These are phyloP conservation scores for Pachyrhynchus sulphureomaculatus DNA, from an alignment of 1,140 invertebrate genomes.

Conservation along the genomic window DNA sequence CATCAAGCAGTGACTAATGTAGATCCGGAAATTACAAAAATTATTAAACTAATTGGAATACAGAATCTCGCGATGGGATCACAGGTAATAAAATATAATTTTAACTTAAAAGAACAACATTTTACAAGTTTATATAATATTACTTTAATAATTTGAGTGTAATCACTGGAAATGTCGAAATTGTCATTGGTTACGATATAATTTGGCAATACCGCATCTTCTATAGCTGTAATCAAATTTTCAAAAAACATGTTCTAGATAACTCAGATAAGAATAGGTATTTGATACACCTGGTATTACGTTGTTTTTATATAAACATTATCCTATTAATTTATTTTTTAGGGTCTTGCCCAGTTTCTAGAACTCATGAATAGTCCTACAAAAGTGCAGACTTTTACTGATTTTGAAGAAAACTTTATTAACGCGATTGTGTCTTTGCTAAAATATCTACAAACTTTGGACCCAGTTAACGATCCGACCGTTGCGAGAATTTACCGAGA, in stretches of 20 bases:
- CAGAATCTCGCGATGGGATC: slow-evolving; percentile 59
- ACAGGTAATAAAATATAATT: no score
- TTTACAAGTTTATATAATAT: neutral
- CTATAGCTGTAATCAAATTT: no score
- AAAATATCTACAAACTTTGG: slow-evolving; percentile 59
- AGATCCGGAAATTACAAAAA: slow-evolving; percentile 46
- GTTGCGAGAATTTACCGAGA: slow-evolving; percentile 61
- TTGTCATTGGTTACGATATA: no score
- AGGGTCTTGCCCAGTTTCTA: slow-evolving; percentile 69
- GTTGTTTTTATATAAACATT: no score
- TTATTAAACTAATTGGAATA: slow-evolving; percentile 68
- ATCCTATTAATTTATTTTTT: slow-evolving; percentile 51
- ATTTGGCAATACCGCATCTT: no score
- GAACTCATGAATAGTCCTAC: slow-evolving; percentile 52
- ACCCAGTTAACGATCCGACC: slow-evolving; percentile 49
- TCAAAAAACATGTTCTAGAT: no score
- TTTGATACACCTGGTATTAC: no score
- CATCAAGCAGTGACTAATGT: neutral
- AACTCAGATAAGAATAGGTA: no score
- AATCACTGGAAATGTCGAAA: no score
- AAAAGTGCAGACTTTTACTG: slow-evolving; percentile 65
- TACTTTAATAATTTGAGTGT: neutral
- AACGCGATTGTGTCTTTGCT: slow-evolving; percentile 71
- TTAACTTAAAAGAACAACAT: no score
- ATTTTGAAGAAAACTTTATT: slow-evolving; percentile 75